Conservation (phyloP, 2,797 vertebrate species). For the Cryptoprocta ferox region DNA sequence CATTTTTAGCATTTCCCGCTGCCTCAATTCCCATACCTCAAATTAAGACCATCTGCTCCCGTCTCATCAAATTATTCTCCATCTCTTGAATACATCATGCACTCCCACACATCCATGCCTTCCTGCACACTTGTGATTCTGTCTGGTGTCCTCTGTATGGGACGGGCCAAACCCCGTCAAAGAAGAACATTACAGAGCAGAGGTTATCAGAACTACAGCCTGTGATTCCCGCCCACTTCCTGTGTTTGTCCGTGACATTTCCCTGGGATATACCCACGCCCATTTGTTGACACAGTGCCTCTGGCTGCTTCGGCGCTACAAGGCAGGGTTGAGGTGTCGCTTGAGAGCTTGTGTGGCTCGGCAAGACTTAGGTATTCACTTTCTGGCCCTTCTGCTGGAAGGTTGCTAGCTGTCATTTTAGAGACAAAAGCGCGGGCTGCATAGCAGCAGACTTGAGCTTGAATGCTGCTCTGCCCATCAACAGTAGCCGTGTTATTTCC, state of each 20-base stretch:
- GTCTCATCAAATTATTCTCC: background rate
- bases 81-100: background rate
- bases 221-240: background rate
- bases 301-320: rapidly evolving
- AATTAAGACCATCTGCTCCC: conserved; percentile 30
- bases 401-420: background rate
- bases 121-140: background rate
- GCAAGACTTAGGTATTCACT: background rate
- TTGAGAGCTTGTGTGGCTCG: background rate
- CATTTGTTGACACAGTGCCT: background rate
- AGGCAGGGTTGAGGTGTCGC: background rate
- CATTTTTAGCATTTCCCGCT: background rate
- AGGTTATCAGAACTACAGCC: background rate
- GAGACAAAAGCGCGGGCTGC: background rate
- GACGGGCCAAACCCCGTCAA: background rate
- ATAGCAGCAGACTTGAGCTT: background rate
- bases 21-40: background rate
- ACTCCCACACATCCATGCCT: background rate
- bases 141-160: background rate
- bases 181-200: background rate
- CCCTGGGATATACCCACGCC: background rate
- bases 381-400: background rate
- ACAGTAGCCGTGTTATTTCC: background rate
- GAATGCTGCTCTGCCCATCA: background rate
- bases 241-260: background rate